A percentile compares a stretch with the other conserved stretches of the same genome.
Conservation (phyloP, 2,113 vertebrate species). For the Origma solitaria region DNA sequence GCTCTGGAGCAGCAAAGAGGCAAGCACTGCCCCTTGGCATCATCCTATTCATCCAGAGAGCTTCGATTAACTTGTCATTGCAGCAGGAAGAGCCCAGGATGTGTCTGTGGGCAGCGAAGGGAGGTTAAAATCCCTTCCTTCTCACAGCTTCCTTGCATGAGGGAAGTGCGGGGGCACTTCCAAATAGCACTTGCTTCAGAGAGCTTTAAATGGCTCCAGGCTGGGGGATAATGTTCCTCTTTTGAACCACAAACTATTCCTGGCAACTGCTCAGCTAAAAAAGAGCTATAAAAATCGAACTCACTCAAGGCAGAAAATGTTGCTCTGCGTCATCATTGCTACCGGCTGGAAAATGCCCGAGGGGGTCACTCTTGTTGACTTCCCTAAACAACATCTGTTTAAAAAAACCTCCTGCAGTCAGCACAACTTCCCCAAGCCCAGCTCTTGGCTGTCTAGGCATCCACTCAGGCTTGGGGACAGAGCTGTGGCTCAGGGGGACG, state of each 20-base stretch:
- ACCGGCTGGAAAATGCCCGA: neutral
- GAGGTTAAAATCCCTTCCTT: neutral
- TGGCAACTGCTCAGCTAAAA: neutral
- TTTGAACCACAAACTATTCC: neutral
- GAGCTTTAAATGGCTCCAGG: neutral
- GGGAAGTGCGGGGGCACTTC: neutral
- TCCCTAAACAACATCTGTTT: neutral
- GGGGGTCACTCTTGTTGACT: neutral
- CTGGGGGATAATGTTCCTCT: neutral
- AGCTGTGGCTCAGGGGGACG: neutral
- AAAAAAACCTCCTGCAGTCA: neutral
- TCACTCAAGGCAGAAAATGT: neutral
- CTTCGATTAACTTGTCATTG: neutral
- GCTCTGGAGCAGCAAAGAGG: neutral
- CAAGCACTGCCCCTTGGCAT: neutral
- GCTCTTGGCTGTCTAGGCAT: neutral
- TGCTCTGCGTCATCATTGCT: neutral
- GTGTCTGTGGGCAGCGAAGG: neutral
- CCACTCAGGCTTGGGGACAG: neutral
- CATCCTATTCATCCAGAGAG: neutral
- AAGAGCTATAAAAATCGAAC: neutral
- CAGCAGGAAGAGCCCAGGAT: neutral
- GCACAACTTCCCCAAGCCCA: neutral
- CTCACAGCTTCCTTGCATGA: rapidly evolving
- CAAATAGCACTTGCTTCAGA: rapidly evolving